These are phyloP conservation scores for Archegozetes longisetosus DNA, from an alignment of 1,140 invertebrate species.

Conservation along the genomic window DNA sequence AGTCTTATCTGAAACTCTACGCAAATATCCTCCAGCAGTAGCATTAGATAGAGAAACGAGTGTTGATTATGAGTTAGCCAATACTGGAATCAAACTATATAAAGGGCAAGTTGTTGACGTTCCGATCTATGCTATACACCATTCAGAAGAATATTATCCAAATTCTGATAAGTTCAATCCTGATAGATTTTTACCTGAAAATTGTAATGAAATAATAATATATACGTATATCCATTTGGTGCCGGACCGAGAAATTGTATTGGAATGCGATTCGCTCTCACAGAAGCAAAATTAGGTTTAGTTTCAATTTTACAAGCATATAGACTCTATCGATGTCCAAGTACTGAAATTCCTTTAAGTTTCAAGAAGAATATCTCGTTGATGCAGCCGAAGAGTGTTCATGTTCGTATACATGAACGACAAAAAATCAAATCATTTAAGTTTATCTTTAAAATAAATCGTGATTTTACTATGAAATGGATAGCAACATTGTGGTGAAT, in stretches of 20 bases:
- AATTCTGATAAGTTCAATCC: too few species aligned
- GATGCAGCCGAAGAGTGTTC: too few species aligned
- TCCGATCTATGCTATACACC: conserved; percentile 42
- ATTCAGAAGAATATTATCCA: conserved; percentile 38
- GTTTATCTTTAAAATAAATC: too few species aligned
- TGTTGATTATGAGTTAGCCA: not conserved
- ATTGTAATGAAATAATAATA: conserved; percentile 10
- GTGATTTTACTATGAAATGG: too few species aligned
- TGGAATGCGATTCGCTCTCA: conserved; percentile 24
- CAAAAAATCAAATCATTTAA: too few species aligned
- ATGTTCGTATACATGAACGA: too few species aligned
- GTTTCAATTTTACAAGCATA: not conserved
- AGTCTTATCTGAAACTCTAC: conserved; percentile 29
- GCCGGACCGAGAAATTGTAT: too few species aligned
- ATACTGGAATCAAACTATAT: not conserved
- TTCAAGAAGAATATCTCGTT: too few species aligned
- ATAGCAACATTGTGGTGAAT: too few species aligned
- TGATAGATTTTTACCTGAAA: conserved; percentile 44
- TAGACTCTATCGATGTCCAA: not conserved
- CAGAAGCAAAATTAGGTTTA: conserved; percentile 22
- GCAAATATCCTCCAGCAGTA: conserved; percentile 25
- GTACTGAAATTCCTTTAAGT: too few species aligned
- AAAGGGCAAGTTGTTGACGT: conserved; percentile 33
- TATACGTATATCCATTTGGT: conserved; percentile 26
- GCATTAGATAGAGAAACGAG: not conserved